Evolutionary conservation across 2,797 vertebrate species (phyloP), one percentile per base, ranked within the genome.

Genomic region (Gallinago nigripennis): DNA sequence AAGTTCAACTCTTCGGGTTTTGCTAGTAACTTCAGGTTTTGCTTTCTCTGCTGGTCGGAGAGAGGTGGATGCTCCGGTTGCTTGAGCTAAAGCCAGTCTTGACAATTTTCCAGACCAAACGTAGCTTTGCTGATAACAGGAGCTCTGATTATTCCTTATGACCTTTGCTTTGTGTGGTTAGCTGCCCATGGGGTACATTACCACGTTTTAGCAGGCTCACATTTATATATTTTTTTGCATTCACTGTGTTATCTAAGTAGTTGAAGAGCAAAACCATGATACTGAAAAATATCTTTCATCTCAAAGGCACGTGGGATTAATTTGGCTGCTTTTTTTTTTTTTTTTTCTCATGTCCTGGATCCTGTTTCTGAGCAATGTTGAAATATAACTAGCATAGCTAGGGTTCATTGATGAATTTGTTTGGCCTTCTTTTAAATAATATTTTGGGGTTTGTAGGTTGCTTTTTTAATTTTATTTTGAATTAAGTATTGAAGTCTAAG

Each of bases 81-180:
- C 86, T 94, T 91, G 92, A 94, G 82, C 92, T 90, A 37, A 96
- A 96, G 94, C 68, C 68, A 76, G 86, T 76, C 81, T 75, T 95
- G 95, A 95, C 78, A 88, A 12, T 86, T 95, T 95, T 92, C 90
- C 94, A 96, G 95, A 91, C 92, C 91, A 95, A 96, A 96, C 1
- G 43, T 78, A 92, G 87, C 94, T 96, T 96, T 96, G 86, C 91
- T 96, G 95, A 94, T 96, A 94, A 95, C 91, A 45, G 93, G 86
- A 95, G 86, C 88, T 80, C 95, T 94, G 92, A 86, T 97, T 92
- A 96, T 95, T 94, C 79, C 51, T 66, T 76, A 50, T 85, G 96
- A 97, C 91, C 92, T 97, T 96, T 96, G 95, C 68, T 90, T 96
- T 84, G 84, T 94, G 82, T 89, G 57, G 75, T 85, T 93, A 87